Base-by-base conservation (phyloP, 2,113 vertebrate species). In the Notarius quadriscutis region DNA sequence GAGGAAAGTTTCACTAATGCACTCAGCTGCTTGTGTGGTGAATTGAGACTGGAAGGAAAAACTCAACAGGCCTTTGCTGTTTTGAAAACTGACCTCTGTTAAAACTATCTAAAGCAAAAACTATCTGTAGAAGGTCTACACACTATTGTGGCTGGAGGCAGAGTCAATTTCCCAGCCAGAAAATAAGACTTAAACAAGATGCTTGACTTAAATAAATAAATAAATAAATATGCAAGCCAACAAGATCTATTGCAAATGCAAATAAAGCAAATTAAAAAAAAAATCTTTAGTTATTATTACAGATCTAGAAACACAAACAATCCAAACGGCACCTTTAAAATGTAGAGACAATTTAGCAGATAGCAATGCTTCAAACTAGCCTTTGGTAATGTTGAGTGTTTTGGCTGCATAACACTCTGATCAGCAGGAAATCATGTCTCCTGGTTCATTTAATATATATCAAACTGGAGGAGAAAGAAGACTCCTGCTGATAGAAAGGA, bases 401-500 rank as follows among this genome's bases (percentile, higher is more conserved):
- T 83, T 87, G 78, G 57, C 83, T 81, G 63, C 83, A 82, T 84
- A 78, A 89, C 27, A 89, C 60, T 81, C 72, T 60, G 48, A 89
- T 91, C 88, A 88, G 86, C 41, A 27, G 80, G 84, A 88, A 60
- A 75, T 89, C 79, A 48, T 50, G 58, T 84, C 53, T 87, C 72
- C 85, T 58, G 87, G 81, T 81, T 84, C 50, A 25, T 85, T 88
- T 88, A 65, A 86, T 84, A 86, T 89, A 86, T 86, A 75, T 87
- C 72, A 86, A 84, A 7, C 75, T 84, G 30, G 82, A 86, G 34
- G 65, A 83, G 48, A 84, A 65, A 88, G 81, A 62, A 86, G 62
- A 87, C 88, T 87, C 86, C 88, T 84, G 90, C 88, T 58, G 87
- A 87, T 85, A 72, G 58, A 83, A 86, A 75, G 86, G 58, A 75